Conservation (phyloP, 2,797 vertebrate genomes). For the Phrynocephalus guinanensis region DNA sequence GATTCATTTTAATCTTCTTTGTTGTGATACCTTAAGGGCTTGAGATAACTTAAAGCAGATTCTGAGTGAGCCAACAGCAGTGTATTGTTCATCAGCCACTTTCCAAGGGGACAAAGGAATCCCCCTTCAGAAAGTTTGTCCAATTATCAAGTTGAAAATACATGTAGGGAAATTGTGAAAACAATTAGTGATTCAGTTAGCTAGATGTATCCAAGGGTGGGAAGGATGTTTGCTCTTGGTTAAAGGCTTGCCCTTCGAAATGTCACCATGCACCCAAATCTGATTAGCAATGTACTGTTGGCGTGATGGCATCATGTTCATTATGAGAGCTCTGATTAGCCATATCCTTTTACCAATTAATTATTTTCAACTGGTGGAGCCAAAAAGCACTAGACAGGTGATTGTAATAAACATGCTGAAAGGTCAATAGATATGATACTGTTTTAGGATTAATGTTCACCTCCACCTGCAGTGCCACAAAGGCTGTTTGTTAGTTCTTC, state of each 20-base stretch:
- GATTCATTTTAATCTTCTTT: neutral
- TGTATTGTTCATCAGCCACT: neutral
- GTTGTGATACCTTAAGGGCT: neutral
- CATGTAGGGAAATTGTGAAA: neutral
- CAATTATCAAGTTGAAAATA: neutral
- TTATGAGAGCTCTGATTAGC: neutral
- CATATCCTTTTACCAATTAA: neutral
- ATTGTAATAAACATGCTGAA: conserved; percentile 7
- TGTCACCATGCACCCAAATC: neutral
- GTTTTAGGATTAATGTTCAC: conserved; percentile 48
- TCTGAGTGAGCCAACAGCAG: neutral
- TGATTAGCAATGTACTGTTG: neutral
- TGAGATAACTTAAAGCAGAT: neutral
- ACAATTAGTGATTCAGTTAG: neutral
- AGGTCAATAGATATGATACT: conserved; percentile 40
- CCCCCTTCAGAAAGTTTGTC: neutral
- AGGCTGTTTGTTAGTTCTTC: neutral
- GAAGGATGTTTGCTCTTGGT: neutral
- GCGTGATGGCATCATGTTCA: neutral
- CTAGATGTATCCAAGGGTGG: neutral
- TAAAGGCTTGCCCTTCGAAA: neutral
- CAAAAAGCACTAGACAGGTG: neutral
- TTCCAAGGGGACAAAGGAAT: neutral
- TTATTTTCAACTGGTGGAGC: no score
- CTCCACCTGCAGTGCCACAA: conserved; percentile 25